Evolutionary conservation across 2,113 vertebrate genomes (phyloP).

Genomic region (Hyaena hyaena): DNA sequence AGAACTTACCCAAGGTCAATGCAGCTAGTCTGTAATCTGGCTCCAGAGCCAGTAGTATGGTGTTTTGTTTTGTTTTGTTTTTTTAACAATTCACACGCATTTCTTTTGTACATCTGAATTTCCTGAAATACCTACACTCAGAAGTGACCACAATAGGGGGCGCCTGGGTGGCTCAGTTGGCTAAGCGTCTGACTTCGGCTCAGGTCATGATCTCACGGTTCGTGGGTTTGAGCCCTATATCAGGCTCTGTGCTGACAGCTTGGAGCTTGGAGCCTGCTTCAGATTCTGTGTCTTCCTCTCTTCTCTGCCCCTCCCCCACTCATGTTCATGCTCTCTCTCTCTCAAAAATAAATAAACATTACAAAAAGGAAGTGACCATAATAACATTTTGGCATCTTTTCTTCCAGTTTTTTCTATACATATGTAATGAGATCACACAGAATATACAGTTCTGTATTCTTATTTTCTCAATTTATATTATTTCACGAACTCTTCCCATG

Average conservation of each 20-base stretch:
- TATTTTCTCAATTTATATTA: constrained; percentile 38
- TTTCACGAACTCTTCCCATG: not conserved
- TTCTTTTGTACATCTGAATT: not conserved
- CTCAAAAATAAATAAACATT: too few relatives aligned
- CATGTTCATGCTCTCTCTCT: too few relatives aligned
- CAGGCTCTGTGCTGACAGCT: too few relatives aligned
- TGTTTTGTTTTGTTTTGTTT: not conserved
- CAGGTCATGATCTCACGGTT: too few relatives aligned
- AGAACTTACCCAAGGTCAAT: not conserved
- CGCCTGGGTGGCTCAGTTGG: too few relatives aligned
- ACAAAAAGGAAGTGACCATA: not conserved
- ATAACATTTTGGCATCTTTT: not conserved
- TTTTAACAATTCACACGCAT: not conserved
- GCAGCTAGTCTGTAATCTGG: not conserved
- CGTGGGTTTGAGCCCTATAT: too few relatives aligned
- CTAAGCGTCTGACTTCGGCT: too few relatives aligned
- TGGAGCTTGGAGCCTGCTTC: too few relatives aligned
- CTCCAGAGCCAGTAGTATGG: not conserved
- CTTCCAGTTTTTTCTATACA: not conserved
- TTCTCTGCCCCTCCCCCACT: too few relatives aligned
- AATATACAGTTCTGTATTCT: not conserved
- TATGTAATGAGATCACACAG: constrained; percentile 12
- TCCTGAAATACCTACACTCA: not conserved
- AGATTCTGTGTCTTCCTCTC: too few relatives aligned
- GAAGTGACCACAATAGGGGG: not conserved